Evolutionary conservation across 2,113 vertebrate genomes (phyloP).

Genomic region (Gallinago media): DNA sequence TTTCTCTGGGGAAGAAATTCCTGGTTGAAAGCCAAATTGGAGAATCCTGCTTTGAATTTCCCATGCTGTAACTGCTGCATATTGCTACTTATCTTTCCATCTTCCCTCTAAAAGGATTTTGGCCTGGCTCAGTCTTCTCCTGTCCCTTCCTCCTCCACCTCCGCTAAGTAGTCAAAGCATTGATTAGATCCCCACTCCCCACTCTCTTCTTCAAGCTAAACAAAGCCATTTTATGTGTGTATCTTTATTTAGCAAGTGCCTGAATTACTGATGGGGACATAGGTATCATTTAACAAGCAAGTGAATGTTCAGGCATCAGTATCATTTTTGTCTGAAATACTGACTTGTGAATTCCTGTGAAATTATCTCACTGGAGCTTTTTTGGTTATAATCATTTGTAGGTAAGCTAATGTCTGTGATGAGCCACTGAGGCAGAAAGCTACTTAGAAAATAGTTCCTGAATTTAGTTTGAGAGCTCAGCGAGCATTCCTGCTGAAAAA

Average conservation of each 20-base stretch:
- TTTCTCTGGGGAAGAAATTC: background rate
- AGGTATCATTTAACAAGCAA: background rate
- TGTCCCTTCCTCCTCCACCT: background rate
- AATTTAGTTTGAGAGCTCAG: background rate
- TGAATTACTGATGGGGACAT: accelerated
- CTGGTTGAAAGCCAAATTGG: background rate
- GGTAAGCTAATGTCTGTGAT: background rate
- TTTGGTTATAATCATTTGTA: background rate
- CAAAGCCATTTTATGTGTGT: background rate
- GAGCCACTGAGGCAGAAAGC: background rate
- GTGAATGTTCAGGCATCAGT: background rate
- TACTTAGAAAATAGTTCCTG: background rate
- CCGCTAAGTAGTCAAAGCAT: background rate
- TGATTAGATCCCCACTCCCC: background rate
- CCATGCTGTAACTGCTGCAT: background rate
- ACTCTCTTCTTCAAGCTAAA: background rate
- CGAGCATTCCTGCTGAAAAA: background rate
- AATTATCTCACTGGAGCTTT: background rate
- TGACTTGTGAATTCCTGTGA: background rate
- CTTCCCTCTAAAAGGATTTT: background rate
- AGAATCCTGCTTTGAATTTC: background rate
- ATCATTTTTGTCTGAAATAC: background rate
- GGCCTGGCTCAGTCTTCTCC: background rate
- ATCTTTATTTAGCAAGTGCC: background rate
- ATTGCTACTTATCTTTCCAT: background rate